phyloP scores from a whole-genome alignment of 2,888 invertebrate species.

The Folsomia candida region DNA sequence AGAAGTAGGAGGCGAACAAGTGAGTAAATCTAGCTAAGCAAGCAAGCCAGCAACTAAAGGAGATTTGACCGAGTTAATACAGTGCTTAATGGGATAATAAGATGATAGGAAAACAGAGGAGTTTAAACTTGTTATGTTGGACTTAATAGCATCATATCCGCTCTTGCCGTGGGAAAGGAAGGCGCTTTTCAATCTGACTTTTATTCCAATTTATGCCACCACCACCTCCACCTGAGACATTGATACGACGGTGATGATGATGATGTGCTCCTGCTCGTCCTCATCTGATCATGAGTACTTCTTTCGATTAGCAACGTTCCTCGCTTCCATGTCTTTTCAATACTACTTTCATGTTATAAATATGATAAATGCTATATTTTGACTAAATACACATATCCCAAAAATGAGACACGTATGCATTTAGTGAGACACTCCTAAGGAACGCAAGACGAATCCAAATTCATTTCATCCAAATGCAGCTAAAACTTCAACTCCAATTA shows the following conservation, averaged over 20 bases:
- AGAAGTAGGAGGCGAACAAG: not conserved
- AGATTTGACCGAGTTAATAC: not conserved
- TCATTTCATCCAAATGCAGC: not conserved
- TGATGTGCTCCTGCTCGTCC: not conserved
- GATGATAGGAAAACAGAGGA: conserved; percentile 16
- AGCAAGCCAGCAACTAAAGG: not conserved
- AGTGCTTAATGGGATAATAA: conserved; percentile 14
- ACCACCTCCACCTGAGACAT: not conserved
- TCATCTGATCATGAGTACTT: too few relatives aligned
- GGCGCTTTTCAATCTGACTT: conserved; percentile 34
- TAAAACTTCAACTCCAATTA: not conserved
- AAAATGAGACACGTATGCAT: not conserved
- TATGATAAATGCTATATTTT: too few relatives aligned
- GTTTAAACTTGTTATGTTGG: conserved; percentile 36
- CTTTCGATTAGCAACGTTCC: too few relatives aligned
- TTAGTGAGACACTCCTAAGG: not conserved
- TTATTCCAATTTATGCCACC: not conserved
- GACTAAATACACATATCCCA: too few relatives aligned
- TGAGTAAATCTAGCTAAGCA: too few relatives aligned
- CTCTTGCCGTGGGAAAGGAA: conserved; percentile 52
- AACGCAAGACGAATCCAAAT: not conserved
- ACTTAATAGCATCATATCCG: conserved; percentile 50
- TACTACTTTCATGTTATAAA: too few relatives aligned
- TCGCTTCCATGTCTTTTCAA: not conserved
- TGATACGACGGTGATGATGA: not conserved